These are phyloP conservation scores for Nasonia oneida DNA, from an alignment of 2,888 invertebrate genomes.

Conservation along the genomic window DNA sequence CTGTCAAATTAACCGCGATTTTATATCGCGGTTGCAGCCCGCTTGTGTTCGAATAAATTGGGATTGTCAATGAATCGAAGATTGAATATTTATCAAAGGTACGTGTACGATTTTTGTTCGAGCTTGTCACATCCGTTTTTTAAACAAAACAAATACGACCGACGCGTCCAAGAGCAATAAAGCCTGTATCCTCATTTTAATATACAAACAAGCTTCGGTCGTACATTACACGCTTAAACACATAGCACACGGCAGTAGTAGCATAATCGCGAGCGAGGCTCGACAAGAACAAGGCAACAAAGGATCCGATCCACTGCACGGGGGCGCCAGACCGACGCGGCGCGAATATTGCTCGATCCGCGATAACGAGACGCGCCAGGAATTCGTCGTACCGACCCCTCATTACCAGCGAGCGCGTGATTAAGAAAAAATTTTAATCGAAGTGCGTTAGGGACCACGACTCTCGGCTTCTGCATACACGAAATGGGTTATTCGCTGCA, in stretches of 20 bases:
- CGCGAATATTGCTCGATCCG: constrained; percentile 5
- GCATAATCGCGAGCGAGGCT: background rate
- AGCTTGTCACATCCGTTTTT: too few relatives aligned
- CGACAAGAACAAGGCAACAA: background rate
- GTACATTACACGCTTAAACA: background rate
- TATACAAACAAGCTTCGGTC: background rate
- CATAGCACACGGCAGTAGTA: background rate
- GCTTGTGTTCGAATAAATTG: background rate
- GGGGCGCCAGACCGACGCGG: constrained; percentile 8
- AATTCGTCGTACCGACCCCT: background rate
- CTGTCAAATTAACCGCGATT: background rate
- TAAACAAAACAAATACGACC: too few relatives aligned
- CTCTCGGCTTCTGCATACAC: background rate
- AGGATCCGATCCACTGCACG: background rate
- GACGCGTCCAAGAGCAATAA: too few relatives aligned
- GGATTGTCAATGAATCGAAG: background rate
- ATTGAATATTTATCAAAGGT: background rate
- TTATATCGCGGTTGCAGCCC: background rate
- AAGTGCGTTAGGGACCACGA: background rate
- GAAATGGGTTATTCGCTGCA: background rate
- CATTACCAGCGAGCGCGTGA: background rate
- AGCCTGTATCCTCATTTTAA: background rate
- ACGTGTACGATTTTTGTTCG: too few relatives aligned
- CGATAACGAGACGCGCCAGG: background rate
- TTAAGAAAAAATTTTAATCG: constrained; percentile 18